Evolutionary conservation across 2,797 vertebrate genomes (phyloP), one percentile per base, ranked within the genome.

Genomic region (Cossypha niveicapilla): DNA sequence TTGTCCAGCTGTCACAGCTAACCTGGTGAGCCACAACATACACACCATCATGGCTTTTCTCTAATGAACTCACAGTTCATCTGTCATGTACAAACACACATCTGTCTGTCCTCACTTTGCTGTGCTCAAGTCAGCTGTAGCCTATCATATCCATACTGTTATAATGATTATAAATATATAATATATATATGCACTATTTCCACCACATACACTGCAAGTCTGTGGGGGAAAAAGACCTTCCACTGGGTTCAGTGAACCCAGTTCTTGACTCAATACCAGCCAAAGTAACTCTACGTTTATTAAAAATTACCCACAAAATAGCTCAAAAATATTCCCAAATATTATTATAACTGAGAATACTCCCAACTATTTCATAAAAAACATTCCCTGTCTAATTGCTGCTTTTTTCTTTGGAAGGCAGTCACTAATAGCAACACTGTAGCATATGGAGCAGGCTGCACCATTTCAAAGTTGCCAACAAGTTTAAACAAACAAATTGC

Each of bases 401-500:
- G 37, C 32, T 71, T 93, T 86, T 74, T 47, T 42, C 65, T 92
- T 83, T 77, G 78, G 68, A 89, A 91, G 63, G 13, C 35, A 75
- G 67, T 94, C 80, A 57, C 61, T 86, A 93, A 86, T 22, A 85
- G 77, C 79, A 94, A 80, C 67, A 30, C 61, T 80, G 75, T 3
- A 91, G 78, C 87, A 89, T 35, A 92, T 25, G 82, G 72, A 87
- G 11, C 86, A 89, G 84, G 61, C 68, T 89, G 54, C 56, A 81
- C 77, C 24, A 68, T 75, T 88, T 92, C 72, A 42, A 89, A 94
- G 54, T 51, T 83, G 93, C 93, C 93, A 95, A 25, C 58, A 85
- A 95, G 75, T 92, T 94, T 95, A 95, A 95, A 94, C 88, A 94
- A 96, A 94, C 93, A 96, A 96, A 95, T 95, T 94, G 79, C 85